phyloP scores from a whole-genome alignment of 2,797 vertebrate genomes.

The Ibycter americanus region DNA sequence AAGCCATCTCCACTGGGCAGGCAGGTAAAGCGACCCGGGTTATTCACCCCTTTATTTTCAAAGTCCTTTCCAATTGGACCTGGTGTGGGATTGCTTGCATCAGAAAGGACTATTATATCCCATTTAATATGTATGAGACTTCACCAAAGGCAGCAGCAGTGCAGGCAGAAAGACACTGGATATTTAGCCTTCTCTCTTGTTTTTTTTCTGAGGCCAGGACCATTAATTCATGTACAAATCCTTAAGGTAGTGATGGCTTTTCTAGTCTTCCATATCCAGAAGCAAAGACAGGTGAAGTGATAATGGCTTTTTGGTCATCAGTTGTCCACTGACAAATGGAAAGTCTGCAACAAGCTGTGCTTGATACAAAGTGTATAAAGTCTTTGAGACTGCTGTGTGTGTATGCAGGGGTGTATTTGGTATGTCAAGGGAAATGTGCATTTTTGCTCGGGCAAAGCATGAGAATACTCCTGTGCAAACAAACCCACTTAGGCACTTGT shows the following conservation, averaged over 20 bases:
- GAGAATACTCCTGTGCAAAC: background rate
- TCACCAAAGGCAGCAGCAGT: slow-evolving; percentile 31
- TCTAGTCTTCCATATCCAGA: background rate
- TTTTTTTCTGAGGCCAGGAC: background rate
- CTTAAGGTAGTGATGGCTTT: background rate
- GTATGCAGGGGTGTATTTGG: background rate
- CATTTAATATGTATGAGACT: background rate
- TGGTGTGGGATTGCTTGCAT: slow-evolving; percentile 37
- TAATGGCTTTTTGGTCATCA: background rate
- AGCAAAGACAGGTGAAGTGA: background rate
- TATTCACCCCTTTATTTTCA: slow-evolving; percentile 42
- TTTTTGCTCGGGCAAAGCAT: background rate
- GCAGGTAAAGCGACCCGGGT: slow-evolving; percentile 68
- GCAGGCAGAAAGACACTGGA: background rate
- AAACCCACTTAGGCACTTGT: background rate
- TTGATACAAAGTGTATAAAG: background rate
- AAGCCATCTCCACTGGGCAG: slow-evolving; percentile 69
- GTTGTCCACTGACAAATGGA: background rate
- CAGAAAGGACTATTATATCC: background rate
- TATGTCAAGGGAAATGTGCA: background rate
- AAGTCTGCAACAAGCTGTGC: background rate
- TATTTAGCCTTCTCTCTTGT: background rate
- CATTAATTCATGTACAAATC: background rate
- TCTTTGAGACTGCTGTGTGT: background rate
- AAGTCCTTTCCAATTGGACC: slow-evolving; percentile 21